Percentiles rank a stretch among this genome's conserved stretches.
These are phyloP conservation scores for Drosophila yakuba DNA, from an alignment of 1,140 invertebrate species.

Conservation along the genomic window DNA sequence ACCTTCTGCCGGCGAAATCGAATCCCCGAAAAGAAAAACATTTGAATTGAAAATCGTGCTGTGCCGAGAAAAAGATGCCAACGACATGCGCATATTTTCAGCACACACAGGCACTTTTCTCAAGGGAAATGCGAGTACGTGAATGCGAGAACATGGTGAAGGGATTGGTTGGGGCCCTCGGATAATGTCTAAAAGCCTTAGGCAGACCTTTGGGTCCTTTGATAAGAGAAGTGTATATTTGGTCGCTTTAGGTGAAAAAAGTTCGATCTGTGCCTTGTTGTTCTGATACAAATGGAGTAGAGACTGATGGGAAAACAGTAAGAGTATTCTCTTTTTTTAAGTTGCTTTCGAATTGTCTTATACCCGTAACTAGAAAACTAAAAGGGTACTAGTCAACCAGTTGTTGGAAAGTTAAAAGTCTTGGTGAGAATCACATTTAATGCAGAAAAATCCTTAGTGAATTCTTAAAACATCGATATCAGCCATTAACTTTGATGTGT, in stretches of 20 bases:
- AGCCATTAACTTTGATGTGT: too few species aligned
- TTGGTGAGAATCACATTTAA: too few species aligned
- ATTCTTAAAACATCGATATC: too few species aligned
- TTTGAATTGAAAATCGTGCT: slow-evolving; percentile 78
- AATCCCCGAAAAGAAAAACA: slow-evolving; percentile 50
- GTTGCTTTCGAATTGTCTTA: too few species aligned
- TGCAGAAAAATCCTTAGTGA: too few species aligned
- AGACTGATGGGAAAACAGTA: slow-evolving; percentile 3
- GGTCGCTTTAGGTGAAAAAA: slow-evolving; percentile 25
- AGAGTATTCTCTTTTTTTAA: too few species aligned
- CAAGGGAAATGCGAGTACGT: slow-evolving; percentile 53
- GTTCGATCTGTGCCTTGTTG: slow-evolving; percentile 35
- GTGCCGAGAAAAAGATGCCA: slow-evolving; percentile 50
- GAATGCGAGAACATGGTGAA: slow-evolving; percentile 27
- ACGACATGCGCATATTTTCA: slow-evolving; percentile 60
- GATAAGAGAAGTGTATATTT: slow-evolving; percentile 43
- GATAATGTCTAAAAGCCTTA: slow-evolving; percentile 41
- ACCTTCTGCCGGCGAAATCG: slow-evolving; percentile 40
- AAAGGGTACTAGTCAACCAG: too few species aligned
- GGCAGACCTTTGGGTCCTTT: slow-evolving; percentile 41
- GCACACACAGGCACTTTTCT: slow-evolving; percentile 44
- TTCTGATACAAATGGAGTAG: not conserved
- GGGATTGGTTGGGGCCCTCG: slow-evolving; percentile 27
- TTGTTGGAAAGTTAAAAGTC: too few species aligned
- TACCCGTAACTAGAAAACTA: too few species aligned